phyloP scores from a whole-genome alignment of 2,888 invertebrate species.

The Thelaira solivaga region DNA sequence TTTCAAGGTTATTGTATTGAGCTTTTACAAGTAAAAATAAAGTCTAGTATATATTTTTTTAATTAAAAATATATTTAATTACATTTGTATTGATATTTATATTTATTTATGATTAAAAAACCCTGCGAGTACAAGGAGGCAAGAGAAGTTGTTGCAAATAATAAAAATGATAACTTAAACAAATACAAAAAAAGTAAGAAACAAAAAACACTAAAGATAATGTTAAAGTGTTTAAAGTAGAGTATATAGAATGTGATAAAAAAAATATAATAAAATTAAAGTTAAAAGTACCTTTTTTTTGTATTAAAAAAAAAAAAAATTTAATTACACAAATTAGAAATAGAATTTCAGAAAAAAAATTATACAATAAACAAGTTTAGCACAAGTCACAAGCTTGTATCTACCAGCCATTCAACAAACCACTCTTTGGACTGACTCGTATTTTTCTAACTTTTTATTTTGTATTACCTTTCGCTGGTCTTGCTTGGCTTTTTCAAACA shows the following conservation, averaged over 20 bases:
- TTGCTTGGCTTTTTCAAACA: slow-evolving; percentile 13
- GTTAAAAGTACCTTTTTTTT: neutral
- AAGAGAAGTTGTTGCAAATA: neutral
- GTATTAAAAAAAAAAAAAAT: neutral
- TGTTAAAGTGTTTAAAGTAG: neutral
- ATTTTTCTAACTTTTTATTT: slow-evolving; percentile 15
- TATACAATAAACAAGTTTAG: slow-evolving; percentile 44
- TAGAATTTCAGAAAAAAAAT: neutral
- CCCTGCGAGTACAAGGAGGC: neutral
- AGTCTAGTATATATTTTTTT: too few relatives aligned
- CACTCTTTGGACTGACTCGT: slow-evolving; percentile 2
- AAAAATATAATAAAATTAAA: slow-evolving; percentile 5
- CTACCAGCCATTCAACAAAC: slow-evolving; percentile 16
- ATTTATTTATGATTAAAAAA: neutral
- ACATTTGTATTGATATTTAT: neutral
- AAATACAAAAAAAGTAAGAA: neutral
- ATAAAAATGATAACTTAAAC: slow-evolving; percentile 15
- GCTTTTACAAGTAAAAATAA: too few relatives aligned
- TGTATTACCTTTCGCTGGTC: neutral
- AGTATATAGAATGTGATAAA: neutral
- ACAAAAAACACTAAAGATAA: neutral
- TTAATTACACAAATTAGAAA: slow-evolving; percentile 29
- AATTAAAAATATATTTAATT: too few relatives aligned
- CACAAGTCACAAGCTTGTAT: slow-evolving; percentile 46
- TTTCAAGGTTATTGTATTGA: too few relatives aligned